Base-by-base conservation (phyloP, 2,113 vertebrate genomes). In the Erinaceus europaeus region DNA sequence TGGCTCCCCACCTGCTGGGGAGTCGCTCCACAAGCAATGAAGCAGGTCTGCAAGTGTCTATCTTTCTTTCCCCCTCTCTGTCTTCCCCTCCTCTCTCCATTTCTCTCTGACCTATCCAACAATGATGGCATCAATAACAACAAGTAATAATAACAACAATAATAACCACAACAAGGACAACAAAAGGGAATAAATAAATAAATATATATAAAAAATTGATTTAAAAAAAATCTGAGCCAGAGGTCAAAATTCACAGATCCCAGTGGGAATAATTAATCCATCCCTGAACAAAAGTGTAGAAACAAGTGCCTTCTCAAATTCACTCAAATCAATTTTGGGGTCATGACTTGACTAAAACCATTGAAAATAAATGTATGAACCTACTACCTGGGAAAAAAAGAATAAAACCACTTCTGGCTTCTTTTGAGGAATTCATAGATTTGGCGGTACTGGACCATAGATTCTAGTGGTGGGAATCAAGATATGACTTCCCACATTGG, bases 401-500 rank as follows among this genome's bases (percentile, higher is more conserved):
- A 57, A 5, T 57, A 76, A 62, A 34, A 27, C 21, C n/a, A 48
- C 48, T 38, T 72, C 25, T 84, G n/a, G 1, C 14, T 76, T 79
- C 10, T 62, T 84, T 85, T 27, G 55, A 91, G 84, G 88, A 86
- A 34, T 6, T 50, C 40, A 38, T 13, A 53, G 46, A 32, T 46
- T n/a, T 75, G 27, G 34, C 55, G 53, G 4, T 5, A 12, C 17
- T 65, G 34, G 34, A 14, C 25, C 8, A 9, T 42, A 2, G 38
- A 57, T 62, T 68, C 27, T 27, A 25, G 3, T 21, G 27, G 25
- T 46, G 7, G n/a, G 52, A 73, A 52, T 12, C 25, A 20, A 78
- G 25, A 3, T 73, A 53, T 36, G 64, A 14, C 9, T 14, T 48
- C 27, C 20, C 15, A n/a, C 25, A 4, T n/a, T 32, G 65, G 72